Evolutionary conservation across 2,888 invertebrate species (phyloP).

Genomic region (Idaea straminata): DNA sequence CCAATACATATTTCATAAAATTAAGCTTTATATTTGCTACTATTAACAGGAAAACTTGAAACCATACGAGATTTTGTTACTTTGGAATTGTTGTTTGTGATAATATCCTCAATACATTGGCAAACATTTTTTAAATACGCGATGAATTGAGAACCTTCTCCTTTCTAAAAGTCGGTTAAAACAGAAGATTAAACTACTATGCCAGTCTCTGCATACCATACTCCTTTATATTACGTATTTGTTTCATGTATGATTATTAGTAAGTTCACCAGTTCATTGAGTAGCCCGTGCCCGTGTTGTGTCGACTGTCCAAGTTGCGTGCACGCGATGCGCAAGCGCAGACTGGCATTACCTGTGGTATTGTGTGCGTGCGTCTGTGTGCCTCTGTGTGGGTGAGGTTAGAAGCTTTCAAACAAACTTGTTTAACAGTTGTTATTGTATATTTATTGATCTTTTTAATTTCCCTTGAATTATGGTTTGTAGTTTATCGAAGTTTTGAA

Average conservation of each 20-base stretch:
- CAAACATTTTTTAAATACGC: too few species aligned
- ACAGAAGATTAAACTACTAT: too few species aligned
- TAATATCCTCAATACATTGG: too few species aligned
- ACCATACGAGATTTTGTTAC: too few species aligned
- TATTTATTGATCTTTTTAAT: slow-evolving; percentile 49
- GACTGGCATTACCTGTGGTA: slow-evolving; percentile 25
- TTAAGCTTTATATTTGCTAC: too few species aligned
- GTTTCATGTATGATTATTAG: background rate
- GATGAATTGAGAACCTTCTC: too few species aligned
- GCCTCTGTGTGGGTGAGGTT: slow-evolving; percentile 39
- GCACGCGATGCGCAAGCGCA: slow-evolving; percentile 11
- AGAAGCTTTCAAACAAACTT: slow-evolving; percentile 56
- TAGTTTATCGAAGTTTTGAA: background rate
- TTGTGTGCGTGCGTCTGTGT: background rate
- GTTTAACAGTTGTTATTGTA: slow-evolving; percentile 60
- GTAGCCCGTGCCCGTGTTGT: slow-evolving; percentile 40
- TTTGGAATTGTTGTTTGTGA: too few species aligned
- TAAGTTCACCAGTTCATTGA: slow-evolving; percentile 59
- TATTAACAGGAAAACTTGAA: too few species aligned
- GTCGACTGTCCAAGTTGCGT: slow-evolving; percentile 17
- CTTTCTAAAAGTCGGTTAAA: too few species aligned
- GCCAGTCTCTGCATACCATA: too few species aligned
- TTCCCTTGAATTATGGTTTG: slow-evolving; percentile 30
- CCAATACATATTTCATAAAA: too few species aligned
- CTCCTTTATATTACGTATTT: background rate